These are phyloP conservation scores for Apeira syringaria DNA, from an alignment of 2,888 invertebrate species.

Conservation along the genomic window DNA sequence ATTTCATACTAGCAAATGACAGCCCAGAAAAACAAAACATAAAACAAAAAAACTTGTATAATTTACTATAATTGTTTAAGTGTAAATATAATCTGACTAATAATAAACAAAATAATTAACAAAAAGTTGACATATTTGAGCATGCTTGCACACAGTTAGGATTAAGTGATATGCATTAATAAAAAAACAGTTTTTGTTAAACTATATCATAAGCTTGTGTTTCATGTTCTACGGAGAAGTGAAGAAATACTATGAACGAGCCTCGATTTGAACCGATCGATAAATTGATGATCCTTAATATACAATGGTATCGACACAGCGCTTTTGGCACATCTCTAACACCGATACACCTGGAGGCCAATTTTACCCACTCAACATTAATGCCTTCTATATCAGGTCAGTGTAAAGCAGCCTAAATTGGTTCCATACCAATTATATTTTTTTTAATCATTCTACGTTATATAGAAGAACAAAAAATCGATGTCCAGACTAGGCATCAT, in stretches of 20 bases:
- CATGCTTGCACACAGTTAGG: conserved; percentile 37
- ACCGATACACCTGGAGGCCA: conserved; percentile 21
- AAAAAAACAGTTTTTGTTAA: conserved; percentile 5
- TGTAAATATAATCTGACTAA: conserved; percentile 25
- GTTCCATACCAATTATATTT: too few species aligned
- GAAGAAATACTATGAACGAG: conserved; percentile 51
- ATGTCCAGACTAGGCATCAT: too few species aligned
- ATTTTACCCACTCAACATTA: too few species aligned
- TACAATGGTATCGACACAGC: conserved; percentile 58
- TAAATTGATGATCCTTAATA: conserved; percentile 73
- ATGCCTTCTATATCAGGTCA: too few species aligned
- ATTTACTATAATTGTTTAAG: conserved; percentile 13
- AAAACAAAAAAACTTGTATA: conserved; percentile 22
- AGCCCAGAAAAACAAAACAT: conserved; percentile 27
- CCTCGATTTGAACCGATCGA: conserved; percentile 53
- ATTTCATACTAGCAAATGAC: conserved; percentile 22
- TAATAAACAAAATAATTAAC: conserved; percentile 41
- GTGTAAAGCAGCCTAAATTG: too few species aligned
- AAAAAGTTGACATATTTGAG: conserved; percentile 54
- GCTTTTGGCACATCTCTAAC: conserved; percentile 32
- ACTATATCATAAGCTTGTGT: conserved; percentile 31
- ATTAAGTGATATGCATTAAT: conserved; percentile 44
- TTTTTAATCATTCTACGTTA: too few species aligned
- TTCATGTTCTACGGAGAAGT: conserved; percentile 33
- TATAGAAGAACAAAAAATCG: too few species aligned